Evolutionary conservation across 2,113 vertebrate species (phyloP).

Genomic region (Plestiodon gilberti): DNA sequence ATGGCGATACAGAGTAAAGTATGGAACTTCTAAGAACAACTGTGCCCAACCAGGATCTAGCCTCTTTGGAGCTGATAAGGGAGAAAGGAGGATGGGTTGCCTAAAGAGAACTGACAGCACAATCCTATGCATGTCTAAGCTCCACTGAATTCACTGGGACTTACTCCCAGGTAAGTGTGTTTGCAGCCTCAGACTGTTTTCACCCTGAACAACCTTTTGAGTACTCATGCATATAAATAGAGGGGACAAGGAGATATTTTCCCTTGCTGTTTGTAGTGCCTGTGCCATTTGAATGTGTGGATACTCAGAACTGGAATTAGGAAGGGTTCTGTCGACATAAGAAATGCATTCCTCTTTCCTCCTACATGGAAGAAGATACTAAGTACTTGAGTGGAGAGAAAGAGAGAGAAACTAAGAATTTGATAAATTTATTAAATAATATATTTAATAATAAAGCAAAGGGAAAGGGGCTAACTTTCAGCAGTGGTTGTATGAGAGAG

Average conservation of each 20-base stretch:
- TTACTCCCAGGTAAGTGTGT: no score
- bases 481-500: neutral
- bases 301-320: neutral
- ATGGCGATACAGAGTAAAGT: no score
- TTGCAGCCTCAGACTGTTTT: no score
- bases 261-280: neutral
- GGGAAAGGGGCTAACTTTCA: neutral
- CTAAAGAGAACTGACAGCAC: neutral
- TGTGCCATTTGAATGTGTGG: neutral
- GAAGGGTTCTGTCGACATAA: neutral
- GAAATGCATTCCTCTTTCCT: neutral
- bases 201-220: no score
- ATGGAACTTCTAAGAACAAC: no score
- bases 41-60: neutral
- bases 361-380: neutral
- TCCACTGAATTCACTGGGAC: no score
- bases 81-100: neutral
- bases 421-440: no score
- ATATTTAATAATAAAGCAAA: neutral
- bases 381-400: neutral
- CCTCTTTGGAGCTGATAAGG: neutral
- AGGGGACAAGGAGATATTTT: neutral
- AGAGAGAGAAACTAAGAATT: no score
- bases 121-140: no score
- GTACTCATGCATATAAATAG: no score